Conservation (phyloP, 2,797 vertebrate species). For the Rhinatrema bivittatum region DNA sequence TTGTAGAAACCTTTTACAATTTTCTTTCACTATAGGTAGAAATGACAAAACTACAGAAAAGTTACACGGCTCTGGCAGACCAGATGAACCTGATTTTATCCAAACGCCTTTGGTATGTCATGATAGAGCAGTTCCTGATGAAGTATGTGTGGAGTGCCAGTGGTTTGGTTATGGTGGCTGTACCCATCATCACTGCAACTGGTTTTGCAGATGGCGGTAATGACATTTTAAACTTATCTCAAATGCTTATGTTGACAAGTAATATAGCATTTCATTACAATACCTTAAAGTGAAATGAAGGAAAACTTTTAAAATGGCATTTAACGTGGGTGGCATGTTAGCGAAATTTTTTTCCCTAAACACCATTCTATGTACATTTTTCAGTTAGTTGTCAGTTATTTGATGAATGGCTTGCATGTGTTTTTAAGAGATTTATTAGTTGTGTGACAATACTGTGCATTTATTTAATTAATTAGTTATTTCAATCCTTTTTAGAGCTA, state of each 20-base stretch:
- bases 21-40: conserved; percentile 72
- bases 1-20: too few relatives aligned
- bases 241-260: conserved; percentile 14
- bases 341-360: neutral
- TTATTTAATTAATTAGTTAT: too few relatives aligned
- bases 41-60: conserved; percentile 93
- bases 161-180: conserved; percentile 93
- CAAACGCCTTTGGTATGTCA: conserved; percentile 95
- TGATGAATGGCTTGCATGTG: too few relatives aligned
- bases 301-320: neutral
- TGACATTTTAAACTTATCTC: conserved; percentile 20
- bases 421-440: too few relatives aligned
- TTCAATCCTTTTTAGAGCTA: too few relatives aligned
- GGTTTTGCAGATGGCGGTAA: conserved; percentile 94
- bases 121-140: conserved; percentile 98
- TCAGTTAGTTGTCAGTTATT: too few relatives aligned
- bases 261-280: neutral
- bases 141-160: conserved; percentile 96
- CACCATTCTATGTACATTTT: neutral
- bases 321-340: neutral
- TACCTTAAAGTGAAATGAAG: neutral
- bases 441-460: too few relatives aligned
- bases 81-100: conserved; percentile 96
- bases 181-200: conserved; percentile 94
- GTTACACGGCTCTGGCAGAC: conserved; percentile 83